Percentiles rank a stretch among this genome's conserved stretches.
Conservation (phyloP, 2,113 vertebrate genomes). For the Holacanthus passer region DNA sequence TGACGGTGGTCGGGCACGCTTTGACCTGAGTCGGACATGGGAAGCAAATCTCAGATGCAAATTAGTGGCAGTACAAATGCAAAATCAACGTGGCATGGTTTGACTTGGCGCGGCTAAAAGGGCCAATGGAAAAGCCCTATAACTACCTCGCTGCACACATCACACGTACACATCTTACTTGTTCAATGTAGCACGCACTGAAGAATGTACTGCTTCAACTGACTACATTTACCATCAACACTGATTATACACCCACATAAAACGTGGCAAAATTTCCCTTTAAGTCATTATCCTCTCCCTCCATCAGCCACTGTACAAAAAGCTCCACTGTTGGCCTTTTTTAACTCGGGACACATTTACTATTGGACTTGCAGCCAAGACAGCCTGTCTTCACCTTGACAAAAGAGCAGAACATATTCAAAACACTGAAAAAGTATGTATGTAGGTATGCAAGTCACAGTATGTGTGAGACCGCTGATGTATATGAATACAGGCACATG, state of each 20-base stretch:
- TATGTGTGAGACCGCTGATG: slow-evolving; percentile 55
- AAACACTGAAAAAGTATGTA: slow-evolving; percentile 62
- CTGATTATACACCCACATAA: slow-evolving; percentile 25
- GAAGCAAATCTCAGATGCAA: no score
- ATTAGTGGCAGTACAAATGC: no score
- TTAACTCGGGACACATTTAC: slow-evolving; percentile 61
- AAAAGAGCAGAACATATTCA: slow-evolving; percentile 59
- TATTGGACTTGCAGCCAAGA: slow-evolving; percentile 50
- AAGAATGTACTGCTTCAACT: no score
- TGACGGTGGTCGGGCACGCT: no score
- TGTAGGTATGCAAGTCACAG: slow-evolving; percentile 58
- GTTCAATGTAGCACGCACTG: no score
- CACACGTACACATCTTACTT: no score
- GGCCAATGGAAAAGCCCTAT: no score
- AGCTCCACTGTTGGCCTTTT: slow-evolving; percentile 40
- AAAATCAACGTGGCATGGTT: no score
- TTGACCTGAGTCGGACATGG: no score
- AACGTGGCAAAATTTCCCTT: slow-evolving; percentile 10
- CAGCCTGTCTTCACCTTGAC: slow-evolving; percentile 72
- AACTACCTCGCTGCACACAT: no score
- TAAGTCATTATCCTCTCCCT: slow-evolving; percentile 49
- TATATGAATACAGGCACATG: slow-evolving; percentile 53
- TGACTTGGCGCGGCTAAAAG: no score
- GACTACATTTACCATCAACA: slow-evolving; percentile 23
- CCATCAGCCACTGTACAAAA: slow-evolving; percentile 51